Base-by-base conservation (phyloP, 2,888 invertebrate species). In the Drosophila seclusa region DNA sequence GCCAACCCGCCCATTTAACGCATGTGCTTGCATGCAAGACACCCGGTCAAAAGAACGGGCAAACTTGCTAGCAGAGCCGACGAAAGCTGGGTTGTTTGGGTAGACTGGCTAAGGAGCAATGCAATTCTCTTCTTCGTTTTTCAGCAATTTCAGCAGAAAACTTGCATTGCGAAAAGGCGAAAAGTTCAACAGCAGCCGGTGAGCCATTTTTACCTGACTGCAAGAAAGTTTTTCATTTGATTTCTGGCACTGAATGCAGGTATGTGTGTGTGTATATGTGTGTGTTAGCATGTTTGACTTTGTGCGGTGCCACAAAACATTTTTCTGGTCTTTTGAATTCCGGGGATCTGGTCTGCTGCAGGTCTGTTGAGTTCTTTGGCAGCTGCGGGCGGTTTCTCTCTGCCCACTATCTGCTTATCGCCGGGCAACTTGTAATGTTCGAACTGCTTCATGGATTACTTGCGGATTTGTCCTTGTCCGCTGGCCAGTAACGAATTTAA, bases 201-300 rank as follows among this genome's bases (percentile, higher is more conserved):
- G 82, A 78, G 77, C 85, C 73, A 82, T 87, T 88, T 78, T 86
- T 77, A 87, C 89, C 89, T 87, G 89, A 77, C 84, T 87, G 86
- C 76, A 83, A 85, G 83, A 87, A 88, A 88, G 83, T 88, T 88
- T 88, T 83, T 83, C 82, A 82, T 87, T 88, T 87, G 87, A 87
- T 88, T 88, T 86, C 73, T 78, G 82, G 68, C 74, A 80, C 63
- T 36, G 50, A 45, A 27, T 31, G 27, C 52, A 31, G n/a, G 24
- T 65, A 29, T n/a, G 32, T 52, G 45, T 50, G 31, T 42, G 11
- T 24, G 34, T 34, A 31, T 53, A 18, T 32, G 16, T 60, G 24
- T 40, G 27, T 55, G 62, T 45, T 66, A 53, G 65, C 53, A 62
- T 65, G 74, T 60, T 69, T 71, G 68, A 81, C 60, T 77, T 45